Conservation (phyloP, 2,888 invertebrate species). For the Netelia virgata region DNA sequence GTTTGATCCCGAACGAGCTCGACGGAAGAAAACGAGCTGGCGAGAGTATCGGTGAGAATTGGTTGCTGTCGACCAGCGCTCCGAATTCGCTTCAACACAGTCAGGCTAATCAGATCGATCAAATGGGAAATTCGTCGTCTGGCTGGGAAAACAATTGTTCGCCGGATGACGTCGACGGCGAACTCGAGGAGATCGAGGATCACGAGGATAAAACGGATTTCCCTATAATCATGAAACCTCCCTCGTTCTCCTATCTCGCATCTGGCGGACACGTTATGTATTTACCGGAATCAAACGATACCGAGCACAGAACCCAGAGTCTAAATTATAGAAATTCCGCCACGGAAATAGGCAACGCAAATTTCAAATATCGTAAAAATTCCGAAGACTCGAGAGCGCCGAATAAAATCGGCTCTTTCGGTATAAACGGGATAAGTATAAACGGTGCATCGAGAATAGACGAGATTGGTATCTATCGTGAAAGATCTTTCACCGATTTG, state of each 20-base stretch:
- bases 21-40: slow-evolving; percentile 84
- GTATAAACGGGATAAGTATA: slow-evolving; percentile 65
- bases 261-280: slow-evolving; percentile 93
- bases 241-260: slow-evolving; percentile 87
- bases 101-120: slow-evolving; percentile 76
- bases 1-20: slow-evolving; percentile 86
- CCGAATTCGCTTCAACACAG: slow-evolving; percentile 91
- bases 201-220: slow-evolving; percentile 74
- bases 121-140: slow-evolving; percentile 58
- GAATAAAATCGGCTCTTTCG: slow-evolving; percentile 58
- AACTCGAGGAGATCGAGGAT: slow-evolving; percentile 50
- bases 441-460: slow-evolving; percentile 49
- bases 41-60: slow-evolving; percentile 88
- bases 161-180: slow-evolving; percentile 48
- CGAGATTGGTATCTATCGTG: slow-evolving; percentile 68
- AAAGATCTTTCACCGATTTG: slow-evolving; percentile 67
- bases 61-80: slow-evolving; percentile 93
- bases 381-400: slow-evolving; percentile 52
- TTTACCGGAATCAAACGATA: slow-evolving; percentile 86
- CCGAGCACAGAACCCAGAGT: slow-evolving; percentile 74
- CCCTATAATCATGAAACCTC: slow-evolving; percentile 80
- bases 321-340: slow-evolving; percentile 69
- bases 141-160: slow-evolving; percentile 70
- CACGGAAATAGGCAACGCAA: slow-evolving; percentile 56
- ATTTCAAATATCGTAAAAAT: slow-evolving; percentile 69